Evolutionary conservation across 2,113 vertebrate genomes (phyloP).

Genomic region (Labeo catla): DNA sequence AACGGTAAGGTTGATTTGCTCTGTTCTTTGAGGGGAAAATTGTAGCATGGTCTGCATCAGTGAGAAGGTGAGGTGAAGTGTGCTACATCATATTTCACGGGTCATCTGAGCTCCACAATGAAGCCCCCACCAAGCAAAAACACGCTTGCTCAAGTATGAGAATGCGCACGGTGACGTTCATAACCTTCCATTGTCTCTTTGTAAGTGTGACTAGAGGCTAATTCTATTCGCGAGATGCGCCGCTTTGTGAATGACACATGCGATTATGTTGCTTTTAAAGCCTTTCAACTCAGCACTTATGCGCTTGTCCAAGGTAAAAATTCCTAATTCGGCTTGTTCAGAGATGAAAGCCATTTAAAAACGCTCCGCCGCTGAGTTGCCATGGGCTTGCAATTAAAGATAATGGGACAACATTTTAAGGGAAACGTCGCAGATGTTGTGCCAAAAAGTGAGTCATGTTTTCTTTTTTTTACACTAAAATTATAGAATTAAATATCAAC

Average conservation of each 20-base stretch:
- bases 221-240: neutral
- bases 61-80: constrained; percentile 60
- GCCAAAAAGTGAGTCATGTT: neutral
- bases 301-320: constrained; percentile 1
- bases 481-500: neutral
- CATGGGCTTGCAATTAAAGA: constrained; percentile 34
- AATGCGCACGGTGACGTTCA: neutral
- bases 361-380: neutral
- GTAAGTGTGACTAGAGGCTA: neutral
- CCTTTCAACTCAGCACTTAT: constrained; percentile 18
- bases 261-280: constrained; percentile 15
- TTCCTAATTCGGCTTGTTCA: constrained; percentile 25
- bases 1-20: constrained; percentile 49
- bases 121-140: constrained; percentile 44
- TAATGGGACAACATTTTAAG: constrained; percentile 45
- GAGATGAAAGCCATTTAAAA: constrained; percentile 31
- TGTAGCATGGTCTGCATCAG: constrained; percentile 50
- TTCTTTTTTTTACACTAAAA: neutral
- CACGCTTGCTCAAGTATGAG: constrained; percentile 2
- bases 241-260: neutral
- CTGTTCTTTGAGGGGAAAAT: constrained; percentile 39
- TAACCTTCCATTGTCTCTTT: constrained; percentile 34
- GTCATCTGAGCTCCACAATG: constrained; percentile 62
- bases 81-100: constrained; percentile 60
- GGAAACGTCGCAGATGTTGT: neutral